Evolutionary conservation across 2,797 vertebrate species (phyloP).

Genomic region (Peromyscus attwateri): DNA sequence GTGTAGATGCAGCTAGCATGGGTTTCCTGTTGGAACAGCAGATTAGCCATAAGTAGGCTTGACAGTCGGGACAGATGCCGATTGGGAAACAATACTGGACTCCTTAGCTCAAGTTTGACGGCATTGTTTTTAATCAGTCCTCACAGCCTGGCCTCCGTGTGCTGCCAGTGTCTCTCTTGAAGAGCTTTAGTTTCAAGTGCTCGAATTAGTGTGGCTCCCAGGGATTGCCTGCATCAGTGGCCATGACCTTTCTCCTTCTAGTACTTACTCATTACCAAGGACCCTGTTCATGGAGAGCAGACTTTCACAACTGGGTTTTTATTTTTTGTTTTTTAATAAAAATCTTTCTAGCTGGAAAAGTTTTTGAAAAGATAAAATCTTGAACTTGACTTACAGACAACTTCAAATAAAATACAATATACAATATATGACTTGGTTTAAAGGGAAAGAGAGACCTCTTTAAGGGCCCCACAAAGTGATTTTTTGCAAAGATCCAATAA

Average conservation of each 20-base stretch:
- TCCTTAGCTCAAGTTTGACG: conserved; percentile 48
- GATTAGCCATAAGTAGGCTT: neutral
- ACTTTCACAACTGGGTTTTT: neutral
- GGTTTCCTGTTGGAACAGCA: conserved; percentile 24
- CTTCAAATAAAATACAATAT: conserved; percentile 41
- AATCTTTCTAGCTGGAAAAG: neutral
- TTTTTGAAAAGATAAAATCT: conserved; percentile 12
- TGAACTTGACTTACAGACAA: neutral
- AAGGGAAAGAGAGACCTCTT: neutral
- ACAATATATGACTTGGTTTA: neutral
- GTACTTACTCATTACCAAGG: neutral
- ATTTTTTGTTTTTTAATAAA: neutral
- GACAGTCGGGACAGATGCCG: conserved; percentile 6
- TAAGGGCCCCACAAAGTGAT: neutral
- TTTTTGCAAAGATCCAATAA: conserved; percentile 32
- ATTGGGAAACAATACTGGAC: neutral
- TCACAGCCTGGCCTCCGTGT: neutral
- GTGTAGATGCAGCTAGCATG: neutral
- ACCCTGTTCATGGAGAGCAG: neutral
- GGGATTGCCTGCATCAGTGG: no score
- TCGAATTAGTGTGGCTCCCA: neutral
- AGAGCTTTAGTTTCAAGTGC: neutral
- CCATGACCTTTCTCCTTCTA: neutral
- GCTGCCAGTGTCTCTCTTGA: neutral
- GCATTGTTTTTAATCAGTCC: conserved; percentile 24